Base-by-base conservation (phyloP, 1,140 invertebrate genomes). In the Mactra quadrangularis region DNA sequence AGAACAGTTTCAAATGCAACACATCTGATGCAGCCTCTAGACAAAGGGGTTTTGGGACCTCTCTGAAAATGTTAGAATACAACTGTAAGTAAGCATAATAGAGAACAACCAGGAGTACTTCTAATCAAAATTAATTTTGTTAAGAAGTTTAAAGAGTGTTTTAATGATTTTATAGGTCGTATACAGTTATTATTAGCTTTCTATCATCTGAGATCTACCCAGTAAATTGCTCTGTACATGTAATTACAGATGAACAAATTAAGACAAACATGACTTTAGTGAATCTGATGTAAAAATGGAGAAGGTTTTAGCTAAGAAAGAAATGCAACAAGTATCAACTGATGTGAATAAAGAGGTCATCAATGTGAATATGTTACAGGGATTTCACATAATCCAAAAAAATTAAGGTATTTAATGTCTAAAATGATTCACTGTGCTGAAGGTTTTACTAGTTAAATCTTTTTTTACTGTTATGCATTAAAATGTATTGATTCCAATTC, bases 71-170 rank as follows among this genome's bases (percentile, higher is more conserved):
- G 41, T 25, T 85, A 72, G 76, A 31, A 84, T 41, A 75, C 81
- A 41, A 50, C 71, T 29, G 41, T 83, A 6, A 41, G 82, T 19
- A 60, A 79, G 25, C 82, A 86, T 33, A 62, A 35, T 17, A 55
- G 72, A 62, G 53, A 76, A n/a, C 9, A 76, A 41, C 82, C 82
- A 47, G 85, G 77, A 45, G 17, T 35, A 19, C 25, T 25, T 19
- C 59, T 86, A 19, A 70, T 53, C 4, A 83, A 83, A 59, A 7
- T 15, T 4, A 86, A 77, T 38, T 86, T 86, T 86, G 72, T 75
- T 33, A 74, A 86, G 53, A 86, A 86, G 57, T 38, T 86, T 29
- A 81, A 66, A 25, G 85, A 86, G 22, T 29, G 62, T 1, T 86
- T 81, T 59, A 47, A 71, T 11, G 11, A 57, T 86, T 86, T 45